phyloP scores from a whole-genome alignment of 2,888 invertebrate species.

The Bembecia ichneumoniformis region DNA sequence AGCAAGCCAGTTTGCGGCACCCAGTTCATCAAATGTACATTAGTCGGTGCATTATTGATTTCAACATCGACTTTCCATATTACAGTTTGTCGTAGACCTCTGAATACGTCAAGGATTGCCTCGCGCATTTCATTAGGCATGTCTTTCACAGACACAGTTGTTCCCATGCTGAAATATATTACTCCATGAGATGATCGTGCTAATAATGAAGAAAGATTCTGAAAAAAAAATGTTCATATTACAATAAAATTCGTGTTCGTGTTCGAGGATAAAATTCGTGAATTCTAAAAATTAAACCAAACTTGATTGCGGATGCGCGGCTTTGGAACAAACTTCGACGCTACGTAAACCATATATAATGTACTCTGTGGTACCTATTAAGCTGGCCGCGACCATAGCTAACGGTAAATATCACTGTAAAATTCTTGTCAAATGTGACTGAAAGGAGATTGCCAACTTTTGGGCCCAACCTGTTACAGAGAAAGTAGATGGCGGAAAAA shows the following conservation, averaged over 20 bases:
- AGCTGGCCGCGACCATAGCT: no score
- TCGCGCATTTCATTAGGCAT: conserved; percentile 1
- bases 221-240: not conserved
- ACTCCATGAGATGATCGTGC: conserved; percentile 8
- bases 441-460: no score
- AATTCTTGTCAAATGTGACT: no score
- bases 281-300: not conserved
- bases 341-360: no score
- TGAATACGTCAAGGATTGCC: conserved; percentile 6
- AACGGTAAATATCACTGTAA: no score
- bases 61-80: conserved; percentile 10
- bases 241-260: no score
- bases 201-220: conserved; percentile 8
- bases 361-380: no score
- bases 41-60: conserved; percentile 5
- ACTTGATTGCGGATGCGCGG: no score
- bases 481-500: no score
- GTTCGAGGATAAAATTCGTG: not conserved
- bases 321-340: no score
- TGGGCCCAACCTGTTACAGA: no score
- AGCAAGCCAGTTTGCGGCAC: conserved; percentile 9
- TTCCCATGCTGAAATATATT: conserved; percentile 11
- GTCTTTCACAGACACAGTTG: conserved; percentile 5
- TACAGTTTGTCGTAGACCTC: conserved; percentile 7
- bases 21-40: conserved; percentile 10